These are phyloP conservation scores for Discoglossus pictus DNA, from an alignment of 2,797 vertebrate genomes.

Conservation along the genomic window DNA sequence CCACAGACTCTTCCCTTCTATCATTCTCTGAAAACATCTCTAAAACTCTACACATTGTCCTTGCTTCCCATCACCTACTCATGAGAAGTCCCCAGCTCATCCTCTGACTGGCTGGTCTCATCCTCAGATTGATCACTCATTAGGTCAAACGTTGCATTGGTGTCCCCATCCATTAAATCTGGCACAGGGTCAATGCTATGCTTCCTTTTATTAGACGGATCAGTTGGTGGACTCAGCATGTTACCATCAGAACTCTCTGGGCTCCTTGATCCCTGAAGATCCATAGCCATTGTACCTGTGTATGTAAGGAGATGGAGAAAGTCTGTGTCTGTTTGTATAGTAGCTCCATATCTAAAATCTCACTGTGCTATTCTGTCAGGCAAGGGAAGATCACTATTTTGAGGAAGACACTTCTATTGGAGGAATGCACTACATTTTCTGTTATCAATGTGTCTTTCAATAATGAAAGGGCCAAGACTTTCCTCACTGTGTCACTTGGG, in stretches of 20 bases:
- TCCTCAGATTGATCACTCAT: constrained; percentile 81
- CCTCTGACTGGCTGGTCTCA: constrained; percentile 71
- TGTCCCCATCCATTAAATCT: constrained; percentile 77
- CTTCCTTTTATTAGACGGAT: constrained; percentile 68
- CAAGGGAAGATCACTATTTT: too few relatives aligned
- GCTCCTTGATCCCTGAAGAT: constrained; percentile 75
- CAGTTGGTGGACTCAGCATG: constrained; percentile 72
- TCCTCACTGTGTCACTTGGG: too few relatives aligned
- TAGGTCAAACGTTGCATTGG: constrained; percentile 74
- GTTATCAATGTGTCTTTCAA: too few relatives aligned
- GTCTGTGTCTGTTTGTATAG: background rate
- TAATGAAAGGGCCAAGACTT: too few relatives aligned
- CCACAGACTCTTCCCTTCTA: too few relatives aligned
- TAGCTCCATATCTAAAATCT: too few relatives aligned
- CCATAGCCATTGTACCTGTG: constrained; percentile 81
- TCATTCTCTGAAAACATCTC: too few relatives aligned
- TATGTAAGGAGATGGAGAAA: background rate
- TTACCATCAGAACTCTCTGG: constrained; percentile 73
- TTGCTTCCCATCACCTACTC: constrained; percentile 54
- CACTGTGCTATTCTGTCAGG: too few relatives aligned
- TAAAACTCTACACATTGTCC: too few relatives aligned
- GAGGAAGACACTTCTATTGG: too few relatives aligned
- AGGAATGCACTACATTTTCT: too few relatives aligned
- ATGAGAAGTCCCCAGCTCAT: constrained; percentile 67
- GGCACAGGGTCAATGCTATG: constrained; percentile 82